phyloP scores from a whole-genome alignment of 1,140 invertebrate species.

The Trichogramma pretiosum region DNA sequence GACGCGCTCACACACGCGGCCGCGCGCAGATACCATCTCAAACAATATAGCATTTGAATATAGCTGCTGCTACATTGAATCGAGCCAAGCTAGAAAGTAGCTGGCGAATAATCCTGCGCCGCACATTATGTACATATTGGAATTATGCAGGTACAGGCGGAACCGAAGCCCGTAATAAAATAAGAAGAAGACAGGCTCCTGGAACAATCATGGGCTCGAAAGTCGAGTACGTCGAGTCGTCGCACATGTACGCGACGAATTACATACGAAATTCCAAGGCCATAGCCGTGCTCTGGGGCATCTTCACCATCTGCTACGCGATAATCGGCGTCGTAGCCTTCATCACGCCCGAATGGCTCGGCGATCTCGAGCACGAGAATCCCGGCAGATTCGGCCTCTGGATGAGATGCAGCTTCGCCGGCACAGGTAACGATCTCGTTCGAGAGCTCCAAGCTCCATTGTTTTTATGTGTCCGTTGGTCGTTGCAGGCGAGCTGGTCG shows the following conservation, averaged over 20 bases:
- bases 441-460: no score
- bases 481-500: conserved; percentile 51
- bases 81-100: no score
- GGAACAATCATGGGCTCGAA: conserved; percentile 71
- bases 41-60: no score
- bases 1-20: no score
- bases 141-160: conserved; percentile 15
- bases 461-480: not conserved
- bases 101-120: no score
- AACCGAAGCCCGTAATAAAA: not conserved
- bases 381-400: conserved; percentile 89
- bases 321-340: conserved; percentile 92
- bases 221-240: conserved; percentile 82
- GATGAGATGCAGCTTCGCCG: conserved; percentile 62
- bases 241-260: conserved; percentile 82
- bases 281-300: conserved; percentile 92
- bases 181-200: conserved; percentile 7
- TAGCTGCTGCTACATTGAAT: no score
- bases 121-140: conserved; percentile 9
- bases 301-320: conserved; percentile 92
- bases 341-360: conserved; percentile 92
- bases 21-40: no score
- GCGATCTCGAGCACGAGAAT: conserved; percentile 70
- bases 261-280: conserved; percentile 94
- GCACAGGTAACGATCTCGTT: conserved; percentile 31